phyloP scores from a whole-genome alignment of 2,113 vertebrate species.

The Oreotrochilus melanogaster region DNA sequence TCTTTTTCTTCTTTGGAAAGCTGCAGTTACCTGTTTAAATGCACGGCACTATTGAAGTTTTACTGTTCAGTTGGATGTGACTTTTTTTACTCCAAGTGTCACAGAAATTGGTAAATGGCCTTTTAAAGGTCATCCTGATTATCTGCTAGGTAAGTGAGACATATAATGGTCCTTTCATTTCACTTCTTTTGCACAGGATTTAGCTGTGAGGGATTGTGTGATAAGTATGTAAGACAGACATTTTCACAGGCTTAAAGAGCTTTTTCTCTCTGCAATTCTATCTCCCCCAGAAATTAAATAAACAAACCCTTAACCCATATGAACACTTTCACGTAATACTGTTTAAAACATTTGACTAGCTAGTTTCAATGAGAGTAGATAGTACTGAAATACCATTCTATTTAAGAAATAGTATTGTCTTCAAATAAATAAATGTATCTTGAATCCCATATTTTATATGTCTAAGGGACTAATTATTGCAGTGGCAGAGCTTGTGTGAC shows the following conservation, averaged over 20 bases:
- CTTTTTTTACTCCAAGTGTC: not conserved
- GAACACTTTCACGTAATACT: not conserved
- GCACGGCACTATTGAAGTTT: not conserved
- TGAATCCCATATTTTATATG: not conserved
- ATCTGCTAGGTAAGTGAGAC: not conserved
- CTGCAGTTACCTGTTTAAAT: not conserved
- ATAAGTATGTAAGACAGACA: not conserved
- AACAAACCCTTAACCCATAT: accelerated
- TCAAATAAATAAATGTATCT: not conserved
- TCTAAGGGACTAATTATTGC: not conserved
- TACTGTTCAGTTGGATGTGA: not conserved
- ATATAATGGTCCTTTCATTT: not conserved
- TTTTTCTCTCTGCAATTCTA: not conserved
- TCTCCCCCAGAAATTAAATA: not conserved
- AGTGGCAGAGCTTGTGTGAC: not conserved
- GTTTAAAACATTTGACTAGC: not conserved
- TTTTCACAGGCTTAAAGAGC: not conserved
- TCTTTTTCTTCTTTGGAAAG: not conserved
- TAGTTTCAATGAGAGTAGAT: not conserved
- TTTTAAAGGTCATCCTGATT: not conserved
- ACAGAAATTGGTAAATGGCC: not conserved
- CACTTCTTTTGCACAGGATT: not conserved
- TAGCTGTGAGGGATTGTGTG: not conserved
- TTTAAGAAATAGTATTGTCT: not conserved
- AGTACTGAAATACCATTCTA: too few relatives aligned